Evolutionary conservation across 2,797 vertebrate species (phyloP).

Genomic region (Aselliscus stoliczkanus): DNA sequence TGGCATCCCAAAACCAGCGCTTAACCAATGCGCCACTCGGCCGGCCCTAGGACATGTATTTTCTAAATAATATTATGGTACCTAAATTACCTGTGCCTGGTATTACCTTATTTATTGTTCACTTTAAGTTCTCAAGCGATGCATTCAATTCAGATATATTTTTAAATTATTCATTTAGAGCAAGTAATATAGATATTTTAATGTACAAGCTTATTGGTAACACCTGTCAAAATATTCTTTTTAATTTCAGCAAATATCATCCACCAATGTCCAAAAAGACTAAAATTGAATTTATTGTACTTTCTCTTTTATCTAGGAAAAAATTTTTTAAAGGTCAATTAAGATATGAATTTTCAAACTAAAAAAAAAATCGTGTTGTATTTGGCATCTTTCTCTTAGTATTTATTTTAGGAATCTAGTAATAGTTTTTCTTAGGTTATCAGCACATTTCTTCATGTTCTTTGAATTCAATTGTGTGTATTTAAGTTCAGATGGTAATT

Average conservation of each 20-base stretch:
- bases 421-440: background rate
- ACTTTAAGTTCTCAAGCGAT: background rate
- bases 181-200: background rate
- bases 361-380: background rate
- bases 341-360: background rate
- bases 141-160: background rate
- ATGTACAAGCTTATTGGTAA: background rate
- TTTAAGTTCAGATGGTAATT: background rate
- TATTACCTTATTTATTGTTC: background rate
- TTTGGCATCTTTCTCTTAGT: background rate
- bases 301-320: background rate
- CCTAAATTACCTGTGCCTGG: background rate
- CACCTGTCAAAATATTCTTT: background rate
- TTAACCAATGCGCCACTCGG: no score
- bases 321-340: background rate
- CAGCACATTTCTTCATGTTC: background rate
- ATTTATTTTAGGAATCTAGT: background rate
- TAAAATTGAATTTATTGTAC: conserved; percentile 18
- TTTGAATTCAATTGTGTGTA: background rate
- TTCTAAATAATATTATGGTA: background rate
- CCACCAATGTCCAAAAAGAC: background rate
- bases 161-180: background rate
- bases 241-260: background rate
- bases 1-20: no score
- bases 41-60: background rate